Percentiles rank a stretch among this genome's conserved stretches.
Evolutionary conservation across 2,797 vertebrate genomes (phyloP).

Genomic region (Hapalemur alaotrensis): DNA sequence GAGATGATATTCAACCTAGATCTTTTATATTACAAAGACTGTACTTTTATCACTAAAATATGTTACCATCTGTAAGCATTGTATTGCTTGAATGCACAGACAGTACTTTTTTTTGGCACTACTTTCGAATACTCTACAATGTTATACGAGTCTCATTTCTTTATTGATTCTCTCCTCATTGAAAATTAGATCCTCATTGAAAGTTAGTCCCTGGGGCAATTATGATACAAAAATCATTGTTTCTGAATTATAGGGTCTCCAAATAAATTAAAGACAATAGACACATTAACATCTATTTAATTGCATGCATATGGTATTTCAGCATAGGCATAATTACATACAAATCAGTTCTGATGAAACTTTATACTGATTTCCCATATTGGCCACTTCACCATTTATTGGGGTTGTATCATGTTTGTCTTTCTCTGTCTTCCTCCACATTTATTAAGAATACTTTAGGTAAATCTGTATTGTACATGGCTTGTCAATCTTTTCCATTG

Average conservation of each 20-base stretch:
- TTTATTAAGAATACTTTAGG: neutral
- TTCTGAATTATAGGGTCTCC: neutral
- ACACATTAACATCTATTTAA: neutral
- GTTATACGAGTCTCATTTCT: neutral
- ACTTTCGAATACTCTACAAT: neutral
- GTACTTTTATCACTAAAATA: neutral
- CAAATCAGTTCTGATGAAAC: neutral
- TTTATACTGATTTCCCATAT: neutral
- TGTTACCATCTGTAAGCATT: neutral
- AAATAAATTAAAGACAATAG: conserved; percentile 2
- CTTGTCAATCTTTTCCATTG: neutral
- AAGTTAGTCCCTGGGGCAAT: neutral
- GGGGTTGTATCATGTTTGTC: neutral
- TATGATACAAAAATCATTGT: neutral
- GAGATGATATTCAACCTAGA: neutral
- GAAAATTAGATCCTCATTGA: neutral
- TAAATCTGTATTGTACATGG: neutral
- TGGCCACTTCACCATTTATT: neutral
- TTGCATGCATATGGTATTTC: neutral
- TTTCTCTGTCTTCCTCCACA: neutral
- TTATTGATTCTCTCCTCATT: neutral
- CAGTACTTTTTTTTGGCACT: neutral
- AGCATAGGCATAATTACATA: neutral
- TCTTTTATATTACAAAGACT: neutral
- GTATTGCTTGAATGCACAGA: neutral